These are phyloP conservation scores for Acestrorhynchus altus DNA, from an alignment of 2,797 vertebrate genomes.

Conservation along the genomic window DNA sequence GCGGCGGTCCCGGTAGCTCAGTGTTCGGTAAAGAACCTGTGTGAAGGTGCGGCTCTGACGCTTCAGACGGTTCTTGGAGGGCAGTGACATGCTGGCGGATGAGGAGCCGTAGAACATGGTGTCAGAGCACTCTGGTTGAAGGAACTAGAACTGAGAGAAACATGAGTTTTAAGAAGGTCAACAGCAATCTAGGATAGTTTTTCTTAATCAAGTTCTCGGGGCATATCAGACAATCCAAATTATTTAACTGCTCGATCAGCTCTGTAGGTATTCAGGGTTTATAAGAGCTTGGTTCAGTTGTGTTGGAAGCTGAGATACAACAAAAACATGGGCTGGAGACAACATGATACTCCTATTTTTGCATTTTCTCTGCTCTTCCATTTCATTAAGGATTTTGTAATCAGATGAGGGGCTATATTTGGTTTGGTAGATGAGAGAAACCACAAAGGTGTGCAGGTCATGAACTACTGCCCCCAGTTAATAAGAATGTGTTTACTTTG, in stretches of 20 bases:
- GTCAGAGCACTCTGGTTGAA: slow-evolving; percentile 57
- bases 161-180: slow-evolving; percentile 43
- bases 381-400: not conserved
- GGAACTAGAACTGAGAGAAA: slow-evolving; percentile 52
- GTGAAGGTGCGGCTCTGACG: slow-evolving; percentile 92
- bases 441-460: too few species aligned
- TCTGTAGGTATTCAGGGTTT: too few species aligned
- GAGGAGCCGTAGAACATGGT: slow-evolving; percentile 93
- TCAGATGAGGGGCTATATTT: not conserved
- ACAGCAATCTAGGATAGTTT: not conserved
- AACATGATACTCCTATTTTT: not conserved
- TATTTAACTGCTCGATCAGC: not conserved
- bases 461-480: too few species aligned
- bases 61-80: slow-evolving; percentile 90
- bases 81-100: slow-evolving; percentile 89
- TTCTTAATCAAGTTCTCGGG: not conserved
- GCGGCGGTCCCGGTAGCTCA: slow-evolving; percentile 90
- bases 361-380: not conserved
- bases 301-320: too few species aligned
- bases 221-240: not conserved
- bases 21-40: slow-evolving; percentile 87
- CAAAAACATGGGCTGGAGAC: too few species aligned
- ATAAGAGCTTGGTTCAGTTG: too few species aligned
- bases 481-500: too few species aligned
- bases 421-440: not conserved